Evolutionary conservation across 2,113 vertebrate genomes (phyloP), one percentile per base, ranked within the genome.

Genomic region (Haemorhous mexicanus): DNA sequence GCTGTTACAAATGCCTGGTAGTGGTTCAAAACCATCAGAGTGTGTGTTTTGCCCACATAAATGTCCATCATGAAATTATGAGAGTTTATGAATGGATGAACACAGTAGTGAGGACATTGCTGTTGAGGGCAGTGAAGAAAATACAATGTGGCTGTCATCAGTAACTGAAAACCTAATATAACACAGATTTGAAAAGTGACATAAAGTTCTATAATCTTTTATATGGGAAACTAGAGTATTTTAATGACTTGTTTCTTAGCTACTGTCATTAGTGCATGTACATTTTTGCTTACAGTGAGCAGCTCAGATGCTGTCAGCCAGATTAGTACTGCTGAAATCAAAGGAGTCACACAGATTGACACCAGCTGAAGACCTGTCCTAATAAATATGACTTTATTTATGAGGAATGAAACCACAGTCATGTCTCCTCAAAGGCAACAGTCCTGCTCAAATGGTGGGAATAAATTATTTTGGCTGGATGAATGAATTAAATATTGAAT

Each of bases 311-410:
- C 79, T 85, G 16, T 84, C 59, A 86, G 30, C 10, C 75, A 88
- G 59, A 83, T 77, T 70, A 88, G 27, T 72, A 16, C 47, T 84
- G 52, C 33, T 84, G 89, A 87, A 84, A 87, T 89, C 80, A 93
- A 73, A 35, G 63, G 19, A 86, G 59, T 68, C 89, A 47, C 47
- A 70, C 87, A 87, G 87, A 94, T 33, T 92, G 84, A 89, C 80
- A 89, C 56, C 91, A 94, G 64, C 84, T 94, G 87, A 96, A 95
- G 80, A 92, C 73, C 66, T 87, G 77, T 86, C 64, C 62, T 87
- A 78, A 90, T 81, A 91, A 90, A 86, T 84, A 52, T 75, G 44
- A 32, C 41, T 55, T 90, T 84, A n/a, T 94, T 92, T 91, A 84
- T 61, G 61, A 16, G 19, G 23, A 13, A 58, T 58, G 56, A 94